phyloP scores from a whole-genome alignment of 2,888 invertebrate species.

The Polyommatus iphigenia region DNA sequence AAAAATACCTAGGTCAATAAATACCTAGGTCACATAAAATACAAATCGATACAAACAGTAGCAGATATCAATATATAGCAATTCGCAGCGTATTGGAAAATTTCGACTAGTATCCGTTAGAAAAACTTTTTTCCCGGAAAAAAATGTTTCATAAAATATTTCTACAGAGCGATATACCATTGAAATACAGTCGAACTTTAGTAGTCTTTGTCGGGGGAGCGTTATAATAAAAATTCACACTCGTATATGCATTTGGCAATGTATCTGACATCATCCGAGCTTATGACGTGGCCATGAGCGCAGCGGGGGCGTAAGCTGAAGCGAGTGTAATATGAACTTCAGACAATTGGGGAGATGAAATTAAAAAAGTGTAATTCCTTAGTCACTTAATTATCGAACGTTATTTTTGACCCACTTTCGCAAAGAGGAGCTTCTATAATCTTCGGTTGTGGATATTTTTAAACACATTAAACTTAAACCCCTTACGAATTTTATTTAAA shows the following conservation, averaged over 20 bases:
- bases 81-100: neutral
- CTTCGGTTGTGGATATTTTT: too few relatives aligned
- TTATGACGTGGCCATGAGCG: neutral
- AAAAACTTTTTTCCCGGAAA: neutral
- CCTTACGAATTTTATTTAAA: too few relatives aligned
- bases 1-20: neutral
- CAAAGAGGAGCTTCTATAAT: too few relatives aligned
- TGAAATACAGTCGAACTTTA: slow-evolving; percentile 39
- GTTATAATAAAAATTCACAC: slow-evolving; percentile 45
- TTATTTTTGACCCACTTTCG: too few relatives aligned
- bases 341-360: neutral
- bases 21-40: neutral
- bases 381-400: too few relatives aligned
- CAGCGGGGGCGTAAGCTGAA: neutral
- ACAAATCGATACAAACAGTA: neutral
- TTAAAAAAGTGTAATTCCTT: too few relatives aligned
- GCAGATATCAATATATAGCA: neutral
- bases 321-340: neutral
- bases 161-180: neutral
- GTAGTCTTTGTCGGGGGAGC: slow-evolving; percentile 34
- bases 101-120: slow-evolving; percentile 1
- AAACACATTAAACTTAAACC: too few relatives aligned
- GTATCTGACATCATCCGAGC: slow-evolving; percentile 37
- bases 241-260: slow-evolving; percentile 50
- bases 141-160: slow-evolving; percentile 14